Base-by-base conservation (phyloP, 2,797 vertebrate species). In the Lacerta bilineata region DNA sequence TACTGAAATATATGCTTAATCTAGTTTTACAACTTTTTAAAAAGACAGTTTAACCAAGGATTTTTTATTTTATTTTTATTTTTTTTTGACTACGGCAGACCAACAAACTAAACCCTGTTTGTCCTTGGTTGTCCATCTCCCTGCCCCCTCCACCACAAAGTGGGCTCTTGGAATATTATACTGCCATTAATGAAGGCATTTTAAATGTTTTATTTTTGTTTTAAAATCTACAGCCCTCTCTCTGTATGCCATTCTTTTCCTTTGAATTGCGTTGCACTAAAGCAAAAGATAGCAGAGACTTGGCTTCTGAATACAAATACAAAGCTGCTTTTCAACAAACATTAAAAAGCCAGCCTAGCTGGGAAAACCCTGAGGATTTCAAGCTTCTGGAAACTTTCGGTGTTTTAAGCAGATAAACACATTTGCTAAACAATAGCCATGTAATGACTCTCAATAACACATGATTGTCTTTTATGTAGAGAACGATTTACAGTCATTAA, bases 401-500 rank as follows among this genome's bases (percentile, higher is more conserved):
- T 85, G 80, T 89, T 94, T 93, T 87, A 92, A 89, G 87, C 50
- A 94, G 91, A 92, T 85, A 87, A 93, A 94, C 72, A 82, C 78
- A 87, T 88, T 93, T 91, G 74, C 61, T 86, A 87, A 94, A 92
- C 50, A 78, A 33, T 89, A 86, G 84, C 80, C 87, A 92, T 11
- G 18, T 71, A 89, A 88, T 68, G 80, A 89, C 69, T 94, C 88
- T 93, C 90, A 87, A 93, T 96, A 95, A 92, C 90, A 75, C 0
- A 10, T 93, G 87, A 66, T 91, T 84, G 82, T 95, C 92, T 97
- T 92, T 96, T 92, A 92, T 55, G 71, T 46, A 86, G 90, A 93
- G 90, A 96, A 89, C 89, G 93, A 96, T 94, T 96, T 96, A 90
- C 89, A 93, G 89, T 93, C 91, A 96, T 95, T 96, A 95, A 92